Conservation (phyloP, 2,888 invertebrate genomes). For the Malacosoma neustria region DNA sequence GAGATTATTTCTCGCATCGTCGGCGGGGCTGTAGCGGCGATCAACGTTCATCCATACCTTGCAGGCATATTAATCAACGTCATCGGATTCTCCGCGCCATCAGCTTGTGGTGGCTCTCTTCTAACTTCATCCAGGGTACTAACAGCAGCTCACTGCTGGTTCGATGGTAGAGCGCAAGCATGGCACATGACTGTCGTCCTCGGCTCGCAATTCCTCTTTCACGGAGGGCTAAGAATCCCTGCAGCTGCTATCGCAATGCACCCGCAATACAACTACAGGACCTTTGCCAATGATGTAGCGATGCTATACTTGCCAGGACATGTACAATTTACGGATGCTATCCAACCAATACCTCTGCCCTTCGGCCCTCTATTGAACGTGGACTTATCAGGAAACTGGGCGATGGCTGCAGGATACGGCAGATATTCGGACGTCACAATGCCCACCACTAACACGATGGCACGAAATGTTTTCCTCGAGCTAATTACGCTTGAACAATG, state of each 20-base stretch:
- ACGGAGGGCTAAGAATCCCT: constrained; percentile 39
- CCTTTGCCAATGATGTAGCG: constrained; percentile 51
- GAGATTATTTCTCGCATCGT: constrained; percentile 28
- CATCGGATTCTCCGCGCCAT: constrained; percentile 27
- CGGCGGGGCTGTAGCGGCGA: constrained; percentile 40
- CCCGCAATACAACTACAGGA: constrained; percentile 31
- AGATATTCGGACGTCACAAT: constrained; percentile 37
- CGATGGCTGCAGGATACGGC: constrained; percentile 44
- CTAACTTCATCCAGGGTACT: constrained; percentile 34
- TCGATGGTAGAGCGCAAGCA: constrained; percentile 40
- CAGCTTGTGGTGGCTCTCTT: constrained; percentile 50
- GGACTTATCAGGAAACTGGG: constrained; percentile 31
- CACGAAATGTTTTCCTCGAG: constrained; percentile 38
- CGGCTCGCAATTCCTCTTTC: constrained; percentile 42
- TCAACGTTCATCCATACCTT: constrained; percentile 43
- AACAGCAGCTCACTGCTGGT: constrained; percentile 59
- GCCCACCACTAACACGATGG: constrained; percentile 38
- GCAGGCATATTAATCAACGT: constrained; percentile 46
- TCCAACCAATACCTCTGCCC: constrained; percentile 38
- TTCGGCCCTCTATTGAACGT: constrained; percentile 21
- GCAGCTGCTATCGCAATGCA: constrained; percentile 32
- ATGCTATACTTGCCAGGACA: constrained; percentile 34
- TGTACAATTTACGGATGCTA: constrained; percentile 26
- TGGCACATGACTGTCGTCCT: constrained; percentile 43
- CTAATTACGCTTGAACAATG: constrained; percentile 36